These are phyloP conservation scores for Onthophagus sagittarius DNA, from an alignment of 2,888 invertebrate species.

Conservation along the genomic window DNA sequence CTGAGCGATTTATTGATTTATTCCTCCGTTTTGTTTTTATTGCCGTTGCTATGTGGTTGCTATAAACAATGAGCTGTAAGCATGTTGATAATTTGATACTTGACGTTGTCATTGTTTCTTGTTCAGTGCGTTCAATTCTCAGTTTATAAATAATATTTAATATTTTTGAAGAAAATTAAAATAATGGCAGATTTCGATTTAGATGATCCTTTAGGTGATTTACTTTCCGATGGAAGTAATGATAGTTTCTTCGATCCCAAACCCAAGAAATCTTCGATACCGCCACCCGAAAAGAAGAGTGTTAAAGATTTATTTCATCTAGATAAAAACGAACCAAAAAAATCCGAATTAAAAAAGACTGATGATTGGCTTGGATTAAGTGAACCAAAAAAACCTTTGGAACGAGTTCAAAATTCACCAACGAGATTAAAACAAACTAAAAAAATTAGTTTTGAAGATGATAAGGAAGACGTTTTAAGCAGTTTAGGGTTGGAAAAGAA, in stretches of 20 bases:
- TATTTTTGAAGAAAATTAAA: background rate
- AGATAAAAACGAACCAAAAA: constrained; percentile 32
- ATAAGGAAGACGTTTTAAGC: constrained; percentile 38
- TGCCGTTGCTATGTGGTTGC: background rate
- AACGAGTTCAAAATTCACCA: constrained; percentile 16
- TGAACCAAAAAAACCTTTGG: constrained; percentile 21
- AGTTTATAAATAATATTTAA: no score
- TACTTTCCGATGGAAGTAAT: constrained; percentile 65
- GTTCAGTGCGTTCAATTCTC: no score
- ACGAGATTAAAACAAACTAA: constrained; percentile 24
- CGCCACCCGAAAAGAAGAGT: constrained; percentile 40
- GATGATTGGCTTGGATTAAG: constrained; percentile 38
- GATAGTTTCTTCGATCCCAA: constrained; percentile 68
- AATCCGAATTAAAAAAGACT: constrained; percentile 34
- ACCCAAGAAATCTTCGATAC: constrained; percentile 36
- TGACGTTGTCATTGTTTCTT: no score
- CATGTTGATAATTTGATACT: no score
- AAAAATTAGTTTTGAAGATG: constrained; percentile 40
- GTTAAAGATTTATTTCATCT: constrained; percentile 38
- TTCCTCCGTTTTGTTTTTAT: background rate
- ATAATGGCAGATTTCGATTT: constrained; percentile 27
- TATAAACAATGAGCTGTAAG: no score
- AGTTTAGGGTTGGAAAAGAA: constrained; percentile 34
- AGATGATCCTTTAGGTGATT: constrained; percentile 63
- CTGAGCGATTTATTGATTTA: no score